These are phyloP conservation scores for Platypus cylindrus DNA, from an alignment of 2,888 invertebrate species.

Conservation along the genomic window DNA sequence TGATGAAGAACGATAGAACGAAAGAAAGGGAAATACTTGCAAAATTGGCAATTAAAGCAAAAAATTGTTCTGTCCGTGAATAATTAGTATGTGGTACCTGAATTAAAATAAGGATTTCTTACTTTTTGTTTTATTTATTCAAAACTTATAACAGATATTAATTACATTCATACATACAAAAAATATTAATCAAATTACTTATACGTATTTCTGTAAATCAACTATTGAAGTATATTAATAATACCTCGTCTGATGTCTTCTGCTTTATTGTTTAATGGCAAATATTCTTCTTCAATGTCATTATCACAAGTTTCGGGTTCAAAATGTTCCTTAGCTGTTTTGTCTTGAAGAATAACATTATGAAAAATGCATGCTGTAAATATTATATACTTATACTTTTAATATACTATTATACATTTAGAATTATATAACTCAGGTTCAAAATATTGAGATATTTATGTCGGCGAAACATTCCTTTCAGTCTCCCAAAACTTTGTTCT, in stretches of 20 bases:
- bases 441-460: slow-evolving; percentile 5
- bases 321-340: not conserved
- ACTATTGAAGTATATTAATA: no score
- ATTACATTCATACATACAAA: not conserved
- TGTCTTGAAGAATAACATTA: not conserved
- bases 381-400: slow-evolving; percentile 6
- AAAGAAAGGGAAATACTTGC: not conserved
- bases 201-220: no score
- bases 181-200: not conserved
- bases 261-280: not conserved
- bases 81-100: not conserved
- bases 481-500: slow-evolving; percentile 8
- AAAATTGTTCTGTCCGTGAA: not conserved
- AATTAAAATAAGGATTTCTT: not conserved
- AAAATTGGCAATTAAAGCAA: not conserved
- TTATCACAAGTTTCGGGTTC: not conserved
- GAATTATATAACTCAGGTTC: slow-evolving; percentile 3
- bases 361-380: not conserved
- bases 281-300: not conserved
- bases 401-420: no score
- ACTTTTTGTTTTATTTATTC: not conserved
- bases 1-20: not conserved
- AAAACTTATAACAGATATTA: not conserved
- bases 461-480: slow-evolving; percentile 6
- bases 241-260: not conserved